Evolutionary conservation across 2,888 invertebrate genomes (phyloP).

Genomic region (Spodoptera exigua): DNA sequence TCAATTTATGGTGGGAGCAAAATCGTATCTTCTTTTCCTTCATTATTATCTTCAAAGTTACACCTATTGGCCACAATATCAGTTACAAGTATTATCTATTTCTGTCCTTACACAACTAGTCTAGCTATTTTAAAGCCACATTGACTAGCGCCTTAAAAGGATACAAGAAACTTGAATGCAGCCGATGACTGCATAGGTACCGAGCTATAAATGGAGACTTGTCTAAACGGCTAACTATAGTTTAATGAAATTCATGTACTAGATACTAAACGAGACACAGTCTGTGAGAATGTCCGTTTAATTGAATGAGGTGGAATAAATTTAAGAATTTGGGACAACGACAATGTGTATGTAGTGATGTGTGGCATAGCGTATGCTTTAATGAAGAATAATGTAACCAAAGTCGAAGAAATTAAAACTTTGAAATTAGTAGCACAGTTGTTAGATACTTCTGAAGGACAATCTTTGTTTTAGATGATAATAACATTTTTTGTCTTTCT

Average conservation of each 20-base stretch:
- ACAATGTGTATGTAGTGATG: background rate
- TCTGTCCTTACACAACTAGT: constrained; percentile 39
- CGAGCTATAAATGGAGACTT: constrained; percentile 58
- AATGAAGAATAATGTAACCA: constrained; percentile 6
- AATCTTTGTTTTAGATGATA: no score
- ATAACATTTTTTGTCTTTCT: no score
- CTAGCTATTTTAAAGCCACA: constrained; percentile 55
- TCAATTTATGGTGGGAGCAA: no score
- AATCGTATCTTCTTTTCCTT: no score
- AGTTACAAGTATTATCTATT: constrained; percentile 45
- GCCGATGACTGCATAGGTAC: constrained; percentile 52
- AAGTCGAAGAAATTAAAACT: constrained; percentile 4
- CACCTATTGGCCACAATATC: constrained; percentile 15
- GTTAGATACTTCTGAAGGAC: no score
- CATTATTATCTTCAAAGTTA: constrained; percentile 1
- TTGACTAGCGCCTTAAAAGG: constrained; percentile 52
- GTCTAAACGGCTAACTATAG: constrained; percentile 30
- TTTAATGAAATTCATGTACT: constrained; percentile 37
- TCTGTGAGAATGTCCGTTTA: constrained; percentile 34
- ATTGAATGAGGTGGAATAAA: constrained; percentile 51
- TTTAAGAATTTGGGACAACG: constrained; percentile 46
- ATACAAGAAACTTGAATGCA: constrained; percentile 40
- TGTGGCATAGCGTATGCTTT: background rate
- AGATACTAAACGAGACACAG: constrained; percentile 20
- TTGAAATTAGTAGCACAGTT: no score